A percentile compares a stretch with the other conserved stretches of the same genome.
Evolutionary conservation across 2,113 vertebrate genomes (phyloP).

Genomic region (Reinhardtius hippoglossoides): DNA sequence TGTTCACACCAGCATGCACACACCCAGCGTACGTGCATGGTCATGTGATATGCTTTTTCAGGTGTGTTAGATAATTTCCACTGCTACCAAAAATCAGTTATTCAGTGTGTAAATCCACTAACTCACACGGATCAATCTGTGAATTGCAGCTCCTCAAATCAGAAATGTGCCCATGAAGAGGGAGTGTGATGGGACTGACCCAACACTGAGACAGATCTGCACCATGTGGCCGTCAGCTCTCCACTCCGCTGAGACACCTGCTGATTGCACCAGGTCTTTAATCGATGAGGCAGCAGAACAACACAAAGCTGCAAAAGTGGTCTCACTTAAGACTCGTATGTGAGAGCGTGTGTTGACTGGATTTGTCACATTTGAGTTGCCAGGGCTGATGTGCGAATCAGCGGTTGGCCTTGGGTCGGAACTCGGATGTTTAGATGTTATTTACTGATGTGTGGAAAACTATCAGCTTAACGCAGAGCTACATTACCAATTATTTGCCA

Average conservation of each 20-base stretch:
- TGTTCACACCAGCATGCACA: neutral
- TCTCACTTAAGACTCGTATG: slow-evolving; percentile 7
- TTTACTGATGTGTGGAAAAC: slow-evolving; percentile 58
- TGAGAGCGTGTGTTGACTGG: slow-evolving; percentile 3
- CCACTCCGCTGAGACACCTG: neutral
- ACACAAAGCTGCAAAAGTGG: slow-evolving; percentile 25
- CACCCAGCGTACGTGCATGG: neutral
- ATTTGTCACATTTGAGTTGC: slow-evolving; percentile 55
- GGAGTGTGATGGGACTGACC: neutral
- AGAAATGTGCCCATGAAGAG: neutral
- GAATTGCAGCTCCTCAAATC: too few relatives aligned
- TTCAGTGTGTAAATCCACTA: too few relatives aligned
- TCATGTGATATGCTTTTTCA: neutral
- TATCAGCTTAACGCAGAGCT: slow-evolving; percentile 55
- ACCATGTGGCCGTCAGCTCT: neutral
- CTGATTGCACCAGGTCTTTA: neutral
- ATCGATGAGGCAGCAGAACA: neutral
- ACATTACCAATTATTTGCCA: slow-evolving; percentile 54
- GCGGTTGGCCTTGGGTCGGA: slow-evolving; percentile 20
- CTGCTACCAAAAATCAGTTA: too few relatives aligned
- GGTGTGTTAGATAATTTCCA: too few relatives aligned
- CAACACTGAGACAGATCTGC: neutral
- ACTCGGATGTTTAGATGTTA: slow-evolving; percentile 62
- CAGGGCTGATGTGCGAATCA: slow-evolving; percentile 29
- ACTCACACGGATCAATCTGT: too few relatives aligned